Evolutionary conservation across 2,113 vertebrate genomes (phyloP).

Genomic region (Scytalopus superciliaris): DNA sequence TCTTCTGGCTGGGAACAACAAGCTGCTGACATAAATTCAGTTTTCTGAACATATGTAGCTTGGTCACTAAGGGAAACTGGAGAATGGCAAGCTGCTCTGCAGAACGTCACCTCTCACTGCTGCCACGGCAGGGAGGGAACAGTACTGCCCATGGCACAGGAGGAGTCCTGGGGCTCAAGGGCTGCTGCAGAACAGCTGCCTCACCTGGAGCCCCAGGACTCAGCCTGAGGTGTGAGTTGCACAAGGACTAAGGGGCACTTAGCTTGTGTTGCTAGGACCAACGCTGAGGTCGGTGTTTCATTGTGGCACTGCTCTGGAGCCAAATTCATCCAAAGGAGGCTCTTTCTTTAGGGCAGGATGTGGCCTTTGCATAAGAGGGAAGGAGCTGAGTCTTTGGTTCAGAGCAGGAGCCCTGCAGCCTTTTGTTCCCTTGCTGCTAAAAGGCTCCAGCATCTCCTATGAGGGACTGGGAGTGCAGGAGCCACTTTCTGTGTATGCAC

Average conservation of each 20-base stretch:
- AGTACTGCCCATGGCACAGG: accelerated
- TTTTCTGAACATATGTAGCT: conserved; percentile 66
- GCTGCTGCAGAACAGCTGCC: background rate
- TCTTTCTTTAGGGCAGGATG: background rate
- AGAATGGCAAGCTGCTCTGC: conserved; percentile 55
- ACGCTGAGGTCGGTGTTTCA: background rate
- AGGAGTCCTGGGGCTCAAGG: background rate
- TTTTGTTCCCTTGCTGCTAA: accelerated
- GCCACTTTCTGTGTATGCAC: background rate
- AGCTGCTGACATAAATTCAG: conserved; percentile 63
- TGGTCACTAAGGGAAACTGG: conserved; percentile 56
- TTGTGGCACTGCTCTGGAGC: too few relatives aligned
- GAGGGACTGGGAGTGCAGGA: background rate
- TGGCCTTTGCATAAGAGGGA: accelerated
- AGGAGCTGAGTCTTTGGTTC: background rate
- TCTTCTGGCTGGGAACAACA: conserved; percentile 51
- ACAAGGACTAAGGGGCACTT: accelerated
- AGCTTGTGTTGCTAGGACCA: background rate
- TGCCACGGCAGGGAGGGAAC: accelerated
- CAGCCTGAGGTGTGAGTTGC: background rate
- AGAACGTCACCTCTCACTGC: background rate
- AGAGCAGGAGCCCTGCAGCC: background rate
- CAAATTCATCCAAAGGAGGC: background rate
- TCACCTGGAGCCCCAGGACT: accelerated
- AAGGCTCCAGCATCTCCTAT: background rate